These are phyloP conservation scores for Saccopteryx bilineata DNA, from an alignment of 2,113 vertebrate genomes.

Conservation along the genomic window DNA sequence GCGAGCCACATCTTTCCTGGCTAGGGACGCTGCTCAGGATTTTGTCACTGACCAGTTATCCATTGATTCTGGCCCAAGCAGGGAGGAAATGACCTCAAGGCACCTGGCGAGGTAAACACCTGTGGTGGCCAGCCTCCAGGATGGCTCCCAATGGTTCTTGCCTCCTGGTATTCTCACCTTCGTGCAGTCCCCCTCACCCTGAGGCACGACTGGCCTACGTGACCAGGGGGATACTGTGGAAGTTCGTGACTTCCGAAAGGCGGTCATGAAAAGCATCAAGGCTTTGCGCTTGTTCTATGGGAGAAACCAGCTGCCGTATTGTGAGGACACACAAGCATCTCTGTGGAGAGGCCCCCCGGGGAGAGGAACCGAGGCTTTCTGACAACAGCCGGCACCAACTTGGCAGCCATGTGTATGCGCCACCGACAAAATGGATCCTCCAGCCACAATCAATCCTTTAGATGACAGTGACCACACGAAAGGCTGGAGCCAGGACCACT, in stretches of 20 bases:
- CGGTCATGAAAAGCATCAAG: not conserved
- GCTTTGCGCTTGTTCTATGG: not conserved
- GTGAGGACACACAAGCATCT: not conserved
- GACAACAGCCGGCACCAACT: not conserved
- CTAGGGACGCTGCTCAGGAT: not conserved
- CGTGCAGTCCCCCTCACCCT: rapidly evolving
- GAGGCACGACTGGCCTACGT: not conserved
- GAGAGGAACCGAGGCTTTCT: not conserved
- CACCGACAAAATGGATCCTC: not conserved
- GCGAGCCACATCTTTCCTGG: not conserved
- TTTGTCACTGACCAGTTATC: not conserved
- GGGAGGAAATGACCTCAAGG: rapidly evolving
- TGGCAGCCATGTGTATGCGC: rapidly evolving
- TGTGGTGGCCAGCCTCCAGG: not conserved
- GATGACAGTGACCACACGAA: rapidly evolving
- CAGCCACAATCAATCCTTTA: not conserved
- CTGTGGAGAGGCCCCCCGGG: not conserved
- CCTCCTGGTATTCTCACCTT: not conserved
- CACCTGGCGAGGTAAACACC: not conserved
- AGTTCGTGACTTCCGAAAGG: not conserved
- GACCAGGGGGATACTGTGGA: rapidly evolving
- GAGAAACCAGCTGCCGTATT: not conserved
- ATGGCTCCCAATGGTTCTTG: rapidly evolving
- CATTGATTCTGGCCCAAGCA: not conserved
- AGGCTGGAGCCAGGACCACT: not conserved